Evolutionary conservation across 92 coral and sea anemone species (phyloP), one percentile per base, ranked within the genome.

Genomic region (Palythoa caribaeorum): DNA sequence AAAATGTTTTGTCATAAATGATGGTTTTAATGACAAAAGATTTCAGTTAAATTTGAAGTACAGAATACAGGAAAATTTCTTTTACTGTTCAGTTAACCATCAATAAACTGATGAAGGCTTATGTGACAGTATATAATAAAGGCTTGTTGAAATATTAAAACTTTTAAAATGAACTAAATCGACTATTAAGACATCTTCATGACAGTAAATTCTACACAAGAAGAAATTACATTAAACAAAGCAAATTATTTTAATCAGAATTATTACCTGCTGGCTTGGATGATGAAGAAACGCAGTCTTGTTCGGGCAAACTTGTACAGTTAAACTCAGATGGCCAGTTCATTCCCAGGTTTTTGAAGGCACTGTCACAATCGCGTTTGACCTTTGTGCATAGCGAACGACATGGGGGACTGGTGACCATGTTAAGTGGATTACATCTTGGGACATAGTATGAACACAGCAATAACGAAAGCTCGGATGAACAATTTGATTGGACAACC

Each of bases 381-480:
- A 66, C 86, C 86, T 81, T 81, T 16, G 59, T 35, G 47, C 86
- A 81, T 9, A 81, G 36, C 62, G 76, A 65, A 14, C 86, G 73
- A 39, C 86, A 81, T 28, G 76, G 86, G 37, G 73, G 53, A 14
- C 73, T 80, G 74, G 85, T 40, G 5, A 62, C 73, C 85, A 80
- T 80, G 85, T 80, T 80, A 1, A 80, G 57, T 2, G 85, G 85
- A 37, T 80, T 80, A 63, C 85, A 80, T 60, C 72, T 62, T 40
- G 85, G 85, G 21, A 28, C 39, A 57, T 80, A 80, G 3, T 40
- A 40, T 9, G 85, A 80, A 15, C 85, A 80, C 48, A 80, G 38
- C 0, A 80, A 68, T 39, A 80, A 53, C 11, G 37, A 38, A 37
- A 80, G 73, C 10, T 80, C 85, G 62, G 85, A 21, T 11, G 85